These are phyloP conservation scores for Puffinus mauretanicus DNA, from an alignment of 2,113 vertebrate species.

Conservation along the genomic window DNA sequence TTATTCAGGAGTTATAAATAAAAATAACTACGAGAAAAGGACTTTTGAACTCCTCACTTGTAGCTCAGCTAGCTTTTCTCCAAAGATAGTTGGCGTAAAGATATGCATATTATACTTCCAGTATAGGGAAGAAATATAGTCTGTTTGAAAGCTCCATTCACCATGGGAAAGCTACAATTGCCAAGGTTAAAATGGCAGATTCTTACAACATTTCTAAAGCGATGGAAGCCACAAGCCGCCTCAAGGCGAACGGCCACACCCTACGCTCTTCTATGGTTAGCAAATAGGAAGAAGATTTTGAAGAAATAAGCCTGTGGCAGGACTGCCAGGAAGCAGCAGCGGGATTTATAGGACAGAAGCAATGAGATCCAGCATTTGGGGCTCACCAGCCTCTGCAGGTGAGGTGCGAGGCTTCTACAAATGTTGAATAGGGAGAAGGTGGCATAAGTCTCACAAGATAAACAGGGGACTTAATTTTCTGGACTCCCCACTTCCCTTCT, in stretches of 20 bases:
- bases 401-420: not conserved
- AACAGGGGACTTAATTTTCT: not conserved
- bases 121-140: not conserved
- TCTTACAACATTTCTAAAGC: constrained; percentile 23
- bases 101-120: not conserved
- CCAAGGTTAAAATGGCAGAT: constrained; percentile 52
- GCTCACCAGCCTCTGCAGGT: not conserved
- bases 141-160: not conserved
- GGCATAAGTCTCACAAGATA: not conserved
- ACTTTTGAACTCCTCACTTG: not conserved
- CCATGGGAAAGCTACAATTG: constrained; percentile 6
- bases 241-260: constrained; percentile 17
- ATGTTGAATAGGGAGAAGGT: not conserved
- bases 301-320: constrained; percentile 12
- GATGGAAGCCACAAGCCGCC: constrained; percentile 12
- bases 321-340: not conserved
- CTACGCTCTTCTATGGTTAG: not conserved
- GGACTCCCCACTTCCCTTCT: not conserved
- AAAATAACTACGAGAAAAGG: not conserved
- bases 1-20: not conserved
- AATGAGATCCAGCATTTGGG: not conserved
- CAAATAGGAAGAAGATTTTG: constrained; percentile 33
- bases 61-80: not conserved
- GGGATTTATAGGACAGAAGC: not conserved
- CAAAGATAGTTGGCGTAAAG: not conserved